These are phyloP conservation scores for Ericerus pela DNA, from an alignment of 1,140 invertebrate species.

Conservation along the genomic window DNA sequence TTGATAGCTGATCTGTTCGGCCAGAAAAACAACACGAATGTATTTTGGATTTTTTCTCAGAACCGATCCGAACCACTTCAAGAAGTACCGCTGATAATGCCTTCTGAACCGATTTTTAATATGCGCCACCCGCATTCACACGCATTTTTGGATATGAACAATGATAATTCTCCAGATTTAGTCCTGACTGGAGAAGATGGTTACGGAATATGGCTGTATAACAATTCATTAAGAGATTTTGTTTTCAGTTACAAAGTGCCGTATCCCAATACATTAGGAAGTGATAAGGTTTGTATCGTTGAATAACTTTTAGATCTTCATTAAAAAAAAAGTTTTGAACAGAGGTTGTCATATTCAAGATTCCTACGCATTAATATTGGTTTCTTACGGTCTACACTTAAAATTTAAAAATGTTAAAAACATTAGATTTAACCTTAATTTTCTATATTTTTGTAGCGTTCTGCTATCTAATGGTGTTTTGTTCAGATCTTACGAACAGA, in stretches of 20 bases:
- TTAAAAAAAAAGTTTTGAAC: too few species aligned
- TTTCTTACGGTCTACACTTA: too few species aligned
- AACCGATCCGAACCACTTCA: conserved; percentile 30
- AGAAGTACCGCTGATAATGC: conserved; percentile 5
- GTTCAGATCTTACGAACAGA: too few species aligned
- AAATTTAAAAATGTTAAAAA: too few species aligned
- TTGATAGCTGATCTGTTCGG: conserved; percentile 90
- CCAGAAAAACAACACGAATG: conserved; percentile 40
- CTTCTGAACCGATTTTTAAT: not conserved
- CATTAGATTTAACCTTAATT: too few species aligned
- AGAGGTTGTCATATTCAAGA: too few species aligned
- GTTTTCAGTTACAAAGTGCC: conserved; percentile 41
- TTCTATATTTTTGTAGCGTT: too few species aligned
- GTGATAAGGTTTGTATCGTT: too few species aligned
- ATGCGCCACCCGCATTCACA: conserved; percentile 64
- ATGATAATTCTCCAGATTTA: conserved; percentile 67
- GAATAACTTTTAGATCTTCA: too few species aligned
- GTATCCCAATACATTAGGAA: conserved; percentile 3
- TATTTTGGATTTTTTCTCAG: conserved; percentile 59
- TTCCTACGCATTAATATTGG: too few species aligned
- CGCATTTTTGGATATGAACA: conserved; percentile 77
- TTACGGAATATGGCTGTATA: conserved; percentile 62
- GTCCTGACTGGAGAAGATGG: conserved; percentile 47
- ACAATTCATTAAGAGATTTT: conserved; percentile 39
- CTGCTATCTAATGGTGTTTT: too few species aligned